Base-by-base conservation (phyloP, 2,888 invertebrate species). In the Trypoxylon attenuatum region DNA sequence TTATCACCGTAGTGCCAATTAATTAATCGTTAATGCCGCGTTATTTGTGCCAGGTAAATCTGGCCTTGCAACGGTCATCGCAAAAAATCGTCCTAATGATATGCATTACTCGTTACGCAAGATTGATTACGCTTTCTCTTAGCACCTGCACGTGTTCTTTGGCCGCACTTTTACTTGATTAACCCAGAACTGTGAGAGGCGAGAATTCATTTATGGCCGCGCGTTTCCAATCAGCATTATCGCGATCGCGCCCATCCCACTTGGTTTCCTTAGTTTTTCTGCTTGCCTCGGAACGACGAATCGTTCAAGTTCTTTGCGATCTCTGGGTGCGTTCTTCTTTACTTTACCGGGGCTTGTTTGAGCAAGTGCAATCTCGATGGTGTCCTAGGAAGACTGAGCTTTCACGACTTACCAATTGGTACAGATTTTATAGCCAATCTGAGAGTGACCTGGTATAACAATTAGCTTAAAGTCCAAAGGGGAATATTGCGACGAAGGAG, bases 41-140 rank as follows among this genome's bases (percentile, higher is more conserved):
- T 41, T 33, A 33, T 33, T 33, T 13, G 33, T n/a, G 10, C 2
- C 21, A 23, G 16, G 38, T 38, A 21, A 18, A 45, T 21, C 47
- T 23, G 8, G 46, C 39, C 41, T 18, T 41, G 15, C 13, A 18
- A 27, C 18, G 25, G n/a, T n/a, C n/a, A 43, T 43, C 16, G 39
- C 33, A 41, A 18, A 51, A 39, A 51, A 33, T 6, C 23, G 18
- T 21, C 25, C 25, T 50, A 58, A 52, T 19, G 29, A 46, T 21
- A 58, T 51, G 47, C 62, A 57, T 42, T 51, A 21, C 33, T 46
- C 33, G 38, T 63, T 43, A 59, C 53, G 52, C 52, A 27, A 53
- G 42, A 53, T 33, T 27, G 62, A 47, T 53, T 33, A 18, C 52
- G 47, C 62, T 63, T 59, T 63, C 62, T 42, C 52, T 15, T 29